Evolutionary conservation across 1,140 invertebrate species (phyloP).

Genomic region (Tetramorium parvispinum): DNA sequence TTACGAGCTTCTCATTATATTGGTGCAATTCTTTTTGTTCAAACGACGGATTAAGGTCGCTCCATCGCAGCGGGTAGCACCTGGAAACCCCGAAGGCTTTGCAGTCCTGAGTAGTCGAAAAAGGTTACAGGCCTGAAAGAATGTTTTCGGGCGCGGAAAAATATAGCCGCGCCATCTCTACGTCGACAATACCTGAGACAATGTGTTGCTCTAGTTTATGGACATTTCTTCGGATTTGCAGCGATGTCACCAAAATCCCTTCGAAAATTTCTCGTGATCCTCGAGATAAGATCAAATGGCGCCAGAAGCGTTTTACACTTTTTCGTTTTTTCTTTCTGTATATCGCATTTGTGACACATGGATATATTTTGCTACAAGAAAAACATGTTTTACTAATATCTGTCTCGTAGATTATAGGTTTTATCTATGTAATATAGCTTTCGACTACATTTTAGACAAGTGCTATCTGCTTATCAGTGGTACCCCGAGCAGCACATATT

Average conservation of each 20-base stretch:
- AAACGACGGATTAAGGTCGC: conserved; percentile 70
- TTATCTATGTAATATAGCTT: too few species aligned
- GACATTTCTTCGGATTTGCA: background rate
- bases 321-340: background rate
- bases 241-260: background rate
- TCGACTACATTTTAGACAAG: too few species aligned
- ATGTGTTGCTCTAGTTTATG: conserved; percentile 15
- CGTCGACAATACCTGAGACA: conserved; percentile 34
- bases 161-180: background rate
- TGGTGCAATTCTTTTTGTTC: conserved; percentile 77
- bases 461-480: too few species aligned
- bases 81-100: background rate
- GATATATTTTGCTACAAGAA: background rate
- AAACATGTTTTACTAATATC: background rate
- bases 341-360: background rate
- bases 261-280: conserved; percentile 23
- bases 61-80: conserved; percentile 56
- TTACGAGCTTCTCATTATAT: conserved; percentile 70
- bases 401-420: too few species aligned
- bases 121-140: background rate
- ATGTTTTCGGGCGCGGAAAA: conserved; percentile 2
- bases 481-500: too few species aligned
- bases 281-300: conserved; percentile 13
- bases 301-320: conserved; percentile 3
- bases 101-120: background rate